Conservation (phyloP, 2,113 vertebrate species). For the human region DNA sequence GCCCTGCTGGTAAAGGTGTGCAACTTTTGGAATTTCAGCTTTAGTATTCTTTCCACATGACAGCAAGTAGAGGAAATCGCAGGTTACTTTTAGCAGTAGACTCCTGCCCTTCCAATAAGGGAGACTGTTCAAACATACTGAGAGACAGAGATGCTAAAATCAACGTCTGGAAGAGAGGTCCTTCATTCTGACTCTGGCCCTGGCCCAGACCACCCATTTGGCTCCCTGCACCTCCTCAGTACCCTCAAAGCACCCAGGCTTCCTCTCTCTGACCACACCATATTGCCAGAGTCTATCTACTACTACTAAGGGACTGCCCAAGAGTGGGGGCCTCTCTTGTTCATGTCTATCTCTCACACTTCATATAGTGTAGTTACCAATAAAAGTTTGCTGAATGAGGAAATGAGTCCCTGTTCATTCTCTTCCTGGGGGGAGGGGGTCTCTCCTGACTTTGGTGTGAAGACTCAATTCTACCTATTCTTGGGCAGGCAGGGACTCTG, state of each 20-base stretch:
- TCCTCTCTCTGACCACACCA: not conserved
- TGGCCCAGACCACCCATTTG: not conserved
- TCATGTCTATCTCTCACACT: not conserved
- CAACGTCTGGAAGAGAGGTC: not conserved
- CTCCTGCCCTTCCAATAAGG: not conserved
- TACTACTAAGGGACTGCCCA: not conserved
- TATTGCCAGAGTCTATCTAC: not conserved
- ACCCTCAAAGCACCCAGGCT: not conserved
- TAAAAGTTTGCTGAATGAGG: not conserved
- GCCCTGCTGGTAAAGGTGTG: not conserved
- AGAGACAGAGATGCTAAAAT: not conserved
- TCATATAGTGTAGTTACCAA: not conserved
- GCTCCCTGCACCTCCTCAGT: not conserved
- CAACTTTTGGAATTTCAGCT: not conserved
- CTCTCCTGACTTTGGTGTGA: not conserved
- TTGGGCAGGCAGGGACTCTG: not conserved
- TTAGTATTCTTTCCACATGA: not conserved
- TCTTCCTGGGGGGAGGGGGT: not conserved
- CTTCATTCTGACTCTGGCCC: not conserved
- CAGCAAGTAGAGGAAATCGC: not conserved
- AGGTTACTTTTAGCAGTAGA: not conserved
- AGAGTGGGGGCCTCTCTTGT: not conserved
- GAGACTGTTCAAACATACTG: not conserved
- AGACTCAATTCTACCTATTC: not conserved
- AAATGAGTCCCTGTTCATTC: not conserved